Evolutionary conservation across 2,797 vertebrate genomes (phyloP).

Genomic region (Ctenosaura bakeri): DNA sequence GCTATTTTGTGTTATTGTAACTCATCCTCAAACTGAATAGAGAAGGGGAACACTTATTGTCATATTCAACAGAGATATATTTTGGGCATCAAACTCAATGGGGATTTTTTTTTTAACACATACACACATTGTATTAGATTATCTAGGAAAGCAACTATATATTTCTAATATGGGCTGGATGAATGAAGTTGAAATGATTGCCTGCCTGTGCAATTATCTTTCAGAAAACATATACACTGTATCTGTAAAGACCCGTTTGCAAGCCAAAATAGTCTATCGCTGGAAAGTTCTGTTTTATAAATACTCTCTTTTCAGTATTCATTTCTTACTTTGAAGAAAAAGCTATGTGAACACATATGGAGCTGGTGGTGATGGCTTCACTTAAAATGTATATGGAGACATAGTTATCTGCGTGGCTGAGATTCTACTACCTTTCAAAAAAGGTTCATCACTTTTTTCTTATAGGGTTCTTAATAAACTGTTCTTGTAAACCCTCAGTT

Average conservation of each 20-base stretch:
- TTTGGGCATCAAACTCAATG: constrained; percentile 26
- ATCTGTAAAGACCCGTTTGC: background rate
- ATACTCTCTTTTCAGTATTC: background rate
- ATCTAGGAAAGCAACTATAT: constrained; percentile 9
- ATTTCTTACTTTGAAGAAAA: background rate
- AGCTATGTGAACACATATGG: background rate
- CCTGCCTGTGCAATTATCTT: constrained; percentile 39
- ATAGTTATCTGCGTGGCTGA: background rate
- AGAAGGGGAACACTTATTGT: constrained; percentile 1
- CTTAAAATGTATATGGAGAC: background rate
- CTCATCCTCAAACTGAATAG: constrained; percentile 23
- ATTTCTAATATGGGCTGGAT: constrained; percentile 32
- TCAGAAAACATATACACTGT: constrained; percentile 2
- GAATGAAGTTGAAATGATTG: constrained; percentile 24
- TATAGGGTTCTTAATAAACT: background rate
- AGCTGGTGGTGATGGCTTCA: background rate
- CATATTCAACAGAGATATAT: constrained; percentile 32
- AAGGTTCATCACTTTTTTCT: background rate
- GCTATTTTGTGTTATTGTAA: constrained; percentile 10
- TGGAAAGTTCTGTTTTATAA: background rate
- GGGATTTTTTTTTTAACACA: background rate
- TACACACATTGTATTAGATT: constrained; percentile 1
- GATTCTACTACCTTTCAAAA: background rate
- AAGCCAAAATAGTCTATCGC: background rate
- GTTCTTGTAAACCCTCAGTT: no score